Evolutionary conservation across 2,888 invertebrate genomes (phyloP).

Genomic region (Ophioninae sp.): DNA sequence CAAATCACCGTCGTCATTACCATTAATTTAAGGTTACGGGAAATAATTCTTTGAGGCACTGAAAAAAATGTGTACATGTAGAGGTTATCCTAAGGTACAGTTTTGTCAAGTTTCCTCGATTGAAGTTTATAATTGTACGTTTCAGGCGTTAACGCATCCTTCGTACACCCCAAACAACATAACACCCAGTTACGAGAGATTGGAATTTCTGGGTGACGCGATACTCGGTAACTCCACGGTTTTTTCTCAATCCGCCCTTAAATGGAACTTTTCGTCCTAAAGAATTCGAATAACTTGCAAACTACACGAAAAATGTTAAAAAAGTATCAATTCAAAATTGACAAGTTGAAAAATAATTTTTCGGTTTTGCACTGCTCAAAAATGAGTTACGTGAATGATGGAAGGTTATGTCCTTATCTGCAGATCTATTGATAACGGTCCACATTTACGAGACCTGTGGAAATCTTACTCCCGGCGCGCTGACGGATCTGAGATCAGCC

Average conservation of each 20-base stretch:
- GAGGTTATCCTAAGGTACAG: constrained; percentile 80
- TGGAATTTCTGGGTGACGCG: constrained; percentile 97
- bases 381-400: background rate
- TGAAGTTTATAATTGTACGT: constrained; percentile 22
- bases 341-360: background rate
- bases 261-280: too few species aligned
- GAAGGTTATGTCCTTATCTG: constrained; percentile 47
- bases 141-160: constrained; percentile 94
- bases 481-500: constrained; percentile 97
- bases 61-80: too few species aligned
- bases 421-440: constrained; percentile 93
- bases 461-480: constrained; percentile 89
- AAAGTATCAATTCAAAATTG: too few species aligned
- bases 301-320: too few species aligned
- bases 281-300: too few species aligned
- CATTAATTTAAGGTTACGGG: too few species aligned
- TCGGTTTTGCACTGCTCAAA: background rate
- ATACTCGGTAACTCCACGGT: constrained; percentile 84
- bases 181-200: constrained; percentile 93
- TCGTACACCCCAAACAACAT: constrained; percentile 91
- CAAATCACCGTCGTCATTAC: too few species aligned
- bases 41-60: too few species aligned
- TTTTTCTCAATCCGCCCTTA: too few species aligned
- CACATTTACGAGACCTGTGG: constrained; percentile 91
- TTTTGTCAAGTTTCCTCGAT: background rate